These are phyloP conservation scores for Trachurus trachurus DNA, from an alignment of 2,797 vertebrate species.

Conservation along the genomic window DNA sequence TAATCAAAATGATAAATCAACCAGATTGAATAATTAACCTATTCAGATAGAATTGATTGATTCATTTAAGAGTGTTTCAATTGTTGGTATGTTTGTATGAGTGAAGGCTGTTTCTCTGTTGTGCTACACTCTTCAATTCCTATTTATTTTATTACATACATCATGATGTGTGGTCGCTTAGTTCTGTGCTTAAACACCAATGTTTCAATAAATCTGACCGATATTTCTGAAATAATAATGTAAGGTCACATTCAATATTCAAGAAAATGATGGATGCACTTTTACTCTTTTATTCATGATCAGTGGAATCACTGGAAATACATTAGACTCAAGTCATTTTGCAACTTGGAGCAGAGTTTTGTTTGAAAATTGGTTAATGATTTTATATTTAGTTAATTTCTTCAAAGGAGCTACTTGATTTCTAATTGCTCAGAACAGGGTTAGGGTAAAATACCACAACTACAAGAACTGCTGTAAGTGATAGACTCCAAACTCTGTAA, in stretches of 20 bases:
- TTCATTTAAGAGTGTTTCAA: conserved; percentile 36
- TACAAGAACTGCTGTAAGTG: too few relatives aligned
- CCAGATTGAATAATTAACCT: conserved; percentile 79
- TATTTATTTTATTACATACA: neutral
- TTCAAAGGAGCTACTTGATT: too few relatives aligned
- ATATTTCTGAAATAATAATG: conserved; percentile 10
- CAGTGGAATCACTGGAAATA: too few relatives aligned
- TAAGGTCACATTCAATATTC: neutral
- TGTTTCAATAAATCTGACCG: neutral
- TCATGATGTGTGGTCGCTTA: neutral
- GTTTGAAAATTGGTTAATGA: too few relatives aligned
- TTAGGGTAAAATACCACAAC: too few relatives aligned
- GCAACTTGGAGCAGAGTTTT: too few relatives aligned
- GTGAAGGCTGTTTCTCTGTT: neutral
- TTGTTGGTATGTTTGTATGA: conserved; percentile 20
- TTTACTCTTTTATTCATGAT: neutral
- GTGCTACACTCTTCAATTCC: neutral
- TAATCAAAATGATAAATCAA: conserved; percentile 68
- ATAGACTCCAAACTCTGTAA: too few relatives aligned
- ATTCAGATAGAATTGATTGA: conserved; percentile 69
- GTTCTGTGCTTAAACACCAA: neutral
- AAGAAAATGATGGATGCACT: neutral
- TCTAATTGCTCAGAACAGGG: too few relatives aligned
- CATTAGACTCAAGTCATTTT: too few relatives aligned
- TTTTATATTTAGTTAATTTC: too few relatives aligned